Evolutionary conservation across 92 coral and sea anemone genomes (phyloP).

Genomic region (Zoanthus gigantus): DNA sequence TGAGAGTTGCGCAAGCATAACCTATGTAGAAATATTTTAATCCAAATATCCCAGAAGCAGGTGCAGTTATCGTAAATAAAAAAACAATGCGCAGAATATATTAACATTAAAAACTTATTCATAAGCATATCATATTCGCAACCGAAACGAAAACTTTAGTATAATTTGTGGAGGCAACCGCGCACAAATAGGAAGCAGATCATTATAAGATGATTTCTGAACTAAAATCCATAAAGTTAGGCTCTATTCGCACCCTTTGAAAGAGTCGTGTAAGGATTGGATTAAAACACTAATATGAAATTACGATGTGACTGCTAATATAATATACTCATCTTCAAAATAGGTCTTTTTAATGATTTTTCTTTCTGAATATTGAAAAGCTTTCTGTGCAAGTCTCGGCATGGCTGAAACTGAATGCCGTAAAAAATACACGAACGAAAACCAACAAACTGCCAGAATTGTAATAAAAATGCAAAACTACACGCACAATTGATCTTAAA

Average conservation of each 20-base stretch:
- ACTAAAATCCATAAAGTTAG: background rate
- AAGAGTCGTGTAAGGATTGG: background rate
- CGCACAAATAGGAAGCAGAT: conserved; percentile 25
- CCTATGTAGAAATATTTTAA: conserved; percentile 39
- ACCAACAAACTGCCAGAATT: background rate
- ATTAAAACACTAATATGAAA: background rate
- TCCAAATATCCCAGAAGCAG: conserved; percentile 30
- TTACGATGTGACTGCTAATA: background rate
- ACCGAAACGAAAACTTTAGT: conserved; percentile 14
- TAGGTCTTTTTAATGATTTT: background rate
- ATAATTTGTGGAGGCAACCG: conserved; percentile 20
- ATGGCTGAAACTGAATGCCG: background rate
- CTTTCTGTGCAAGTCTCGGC: background rate
- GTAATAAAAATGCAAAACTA: background rate
- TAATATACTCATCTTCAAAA: conserved; percentile 5
- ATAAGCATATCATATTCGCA: conserved; percentile 31
- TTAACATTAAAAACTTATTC: conserved; percentile 66
- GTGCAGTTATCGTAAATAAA: conserved; percentile 32
- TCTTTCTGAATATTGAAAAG: conserved; percentile 26
- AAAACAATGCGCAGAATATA: conserved; percentile 52
- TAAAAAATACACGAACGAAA: background rate
- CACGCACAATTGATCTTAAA: background rate
- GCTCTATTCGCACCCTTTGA: background rate
- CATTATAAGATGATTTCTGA: background rate
- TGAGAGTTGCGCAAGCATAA: conserved; percentile 5